Percentiles rank a stretch among this genome's conserved stretches.
Conservation (phyloP, 2,797 vertebrate species). For the Bryconaethiops microstoma region DNA sequence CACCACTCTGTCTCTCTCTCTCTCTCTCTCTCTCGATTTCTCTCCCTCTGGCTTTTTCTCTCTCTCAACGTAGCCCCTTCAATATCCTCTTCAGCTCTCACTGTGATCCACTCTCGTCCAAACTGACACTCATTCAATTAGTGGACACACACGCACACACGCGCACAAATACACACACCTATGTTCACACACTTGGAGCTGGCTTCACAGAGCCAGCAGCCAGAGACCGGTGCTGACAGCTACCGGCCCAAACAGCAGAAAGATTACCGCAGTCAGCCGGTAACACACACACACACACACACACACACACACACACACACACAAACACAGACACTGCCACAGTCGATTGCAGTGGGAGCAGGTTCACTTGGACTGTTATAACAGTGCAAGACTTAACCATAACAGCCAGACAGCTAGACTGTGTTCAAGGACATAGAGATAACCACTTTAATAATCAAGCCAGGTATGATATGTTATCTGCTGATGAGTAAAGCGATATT, state of each 20-base stretch:
- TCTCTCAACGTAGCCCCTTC: constrained; percentile 30
- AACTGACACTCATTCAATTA: constrained; percentile 51
- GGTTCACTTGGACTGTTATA: constrained; percentile 5
- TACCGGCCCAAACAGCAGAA: constrained; percentile 17
- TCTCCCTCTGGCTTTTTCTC: constrained; percentile 11
- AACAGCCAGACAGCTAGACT: neutral
- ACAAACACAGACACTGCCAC: constrained; percentile 13
- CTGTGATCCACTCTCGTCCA: constrained; percentile 49
- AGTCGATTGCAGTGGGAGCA: constrained; percentile 1
- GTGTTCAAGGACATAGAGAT: neutral
- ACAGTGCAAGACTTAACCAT: neutral
- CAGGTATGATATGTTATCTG: neutral
- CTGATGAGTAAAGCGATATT: neutral
- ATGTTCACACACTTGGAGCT: constrained; percentile 6
- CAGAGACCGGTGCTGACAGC: constrained; percentile 30
- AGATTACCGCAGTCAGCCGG: constrained; percentile 25
- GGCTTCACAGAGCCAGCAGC: constrained; percentile 16
- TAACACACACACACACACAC: too few species aligned
- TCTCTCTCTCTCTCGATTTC: neutral
- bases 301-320: constrained; percentile 19
- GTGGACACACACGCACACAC: constrained; percentile 17
- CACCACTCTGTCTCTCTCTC: constrained; percentile 38
- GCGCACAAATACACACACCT: constrained; percentile 34
- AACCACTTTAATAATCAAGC: neutral
- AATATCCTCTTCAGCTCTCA: constrained; percentile 50